Evolutionary conservation across 2,888 invertebrate species (phyloP).

Genomic region (Lissocephala sabroskyi): DNA sequence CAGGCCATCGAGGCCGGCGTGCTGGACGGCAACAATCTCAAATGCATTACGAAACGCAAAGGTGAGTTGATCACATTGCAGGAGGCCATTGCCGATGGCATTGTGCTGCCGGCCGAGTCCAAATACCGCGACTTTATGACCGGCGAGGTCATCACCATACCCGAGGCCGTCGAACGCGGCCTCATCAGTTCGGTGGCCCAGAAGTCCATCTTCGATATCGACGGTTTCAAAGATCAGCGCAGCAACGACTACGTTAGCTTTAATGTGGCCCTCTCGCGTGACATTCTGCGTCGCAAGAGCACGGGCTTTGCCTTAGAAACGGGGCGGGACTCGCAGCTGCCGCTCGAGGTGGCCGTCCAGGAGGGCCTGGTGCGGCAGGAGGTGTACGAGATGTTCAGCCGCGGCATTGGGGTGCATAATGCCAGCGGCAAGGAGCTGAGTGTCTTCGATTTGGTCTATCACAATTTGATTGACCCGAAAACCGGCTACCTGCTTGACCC

Average conservation of each 20-base stretch:
- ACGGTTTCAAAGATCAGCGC: conserved; percentile 88
- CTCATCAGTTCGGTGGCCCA: conserved; percentile 89
- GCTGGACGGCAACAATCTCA: conserved; percentile 86
- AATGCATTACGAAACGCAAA: conserved; percentile 87
- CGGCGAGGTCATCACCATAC: conserved; percentile 82
- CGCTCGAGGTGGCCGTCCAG: conserved; percentile 85
- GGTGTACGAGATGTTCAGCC: conserved; percentile 87
- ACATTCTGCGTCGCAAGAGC: conserved; percentile 82
- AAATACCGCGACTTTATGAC: conserved; percentile 84
- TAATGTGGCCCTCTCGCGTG: conserved; percentile 84
- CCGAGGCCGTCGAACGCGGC: conserved; percentile 92
- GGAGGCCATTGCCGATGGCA: conserved; percentile 86
- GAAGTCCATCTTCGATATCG: conserved; percentile 92
- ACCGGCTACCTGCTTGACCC: conserved; percentile 89
- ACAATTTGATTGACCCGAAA: conserved; percentile 89
- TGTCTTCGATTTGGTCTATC: conserved; percentile 90
- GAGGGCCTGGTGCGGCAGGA: conserved; percentile 86
- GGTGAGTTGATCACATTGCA: conserved; percentile 86
- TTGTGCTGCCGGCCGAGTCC: conserved; percentile 82
- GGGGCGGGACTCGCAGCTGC: conserved; percentile 83
- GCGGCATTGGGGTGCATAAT: conserved; percentile 86
- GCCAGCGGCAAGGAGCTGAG: conserved; percentile 81
- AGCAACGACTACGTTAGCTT: conserved; percentile 88
- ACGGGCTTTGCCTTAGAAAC: conserved; percentile 82
- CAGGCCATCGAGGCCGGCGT: conserved; percentile 92